Conservation (phyloP, 1,140 invertebrate species). For the Dreissena rostriformis region DNA sequence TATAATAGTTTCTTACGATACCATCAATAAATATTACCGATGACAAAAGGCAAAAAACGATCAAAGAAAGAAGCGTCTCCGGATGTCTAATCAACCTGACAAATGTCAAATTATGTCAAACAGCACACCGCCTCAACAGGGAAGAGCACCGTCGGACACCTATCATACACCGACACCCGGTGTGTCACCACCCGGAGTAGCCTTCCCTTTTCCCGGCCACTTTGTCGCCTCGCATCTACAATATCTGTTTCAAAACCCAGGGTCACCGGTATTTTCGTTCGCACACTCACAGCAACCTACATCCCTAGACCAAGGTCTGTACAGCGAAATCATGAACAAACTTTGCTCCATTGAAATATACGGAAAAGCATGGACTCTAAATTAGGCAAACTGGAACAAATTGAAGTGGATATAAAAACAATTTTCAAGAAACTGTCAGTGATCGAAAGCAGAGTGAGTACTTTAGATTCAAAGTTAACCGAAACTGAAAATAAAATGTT, state of each 20-base stretch:
- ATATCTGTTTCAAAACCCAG: background rate
- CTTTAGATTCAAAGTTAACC: background rate
- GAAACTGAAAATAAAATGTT: background rate
- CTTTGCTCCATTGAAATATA: background rate
- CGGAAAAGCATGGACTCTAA: background rate
- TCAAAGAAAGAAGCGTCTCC: too few species aligned
- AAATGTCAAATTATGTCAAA: too few species aligned
- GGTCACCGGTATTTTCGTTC: background rate
- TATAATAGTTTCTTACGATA: too few species aligned
- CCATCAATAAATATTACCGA: too few species aligned
- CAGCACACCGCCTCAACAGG: too few species aligned
- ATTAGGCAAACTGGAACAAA: background rate
- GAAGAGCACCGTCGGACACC: too few species aligned
- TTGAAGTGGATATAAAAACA: slow-evolving; percentile 10
- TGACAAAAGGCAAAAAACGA: too few species aligned
- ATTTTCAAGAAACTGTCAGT: background rate
- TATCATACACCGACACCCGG: background rate
- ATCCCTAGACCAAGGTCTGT: background rate
- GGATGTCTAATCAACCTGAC: too few species aligned
- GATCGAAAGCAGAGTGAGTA: background rate
- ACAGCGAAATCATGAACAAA: background rate
- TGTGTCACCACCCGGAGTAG: background rate
- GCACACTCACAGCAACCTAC: background rate
- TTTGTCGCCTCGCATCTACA: background rate
- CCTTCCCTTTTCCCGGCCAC: background rate